A percentile compares a stretch with the other conserved stretches of the same genome.
These are phyloP conservation scores for Bemisia tabaci DNA, from an alignment of 1,140 invertebrate species.

Conservation along the genomic window DNA sequence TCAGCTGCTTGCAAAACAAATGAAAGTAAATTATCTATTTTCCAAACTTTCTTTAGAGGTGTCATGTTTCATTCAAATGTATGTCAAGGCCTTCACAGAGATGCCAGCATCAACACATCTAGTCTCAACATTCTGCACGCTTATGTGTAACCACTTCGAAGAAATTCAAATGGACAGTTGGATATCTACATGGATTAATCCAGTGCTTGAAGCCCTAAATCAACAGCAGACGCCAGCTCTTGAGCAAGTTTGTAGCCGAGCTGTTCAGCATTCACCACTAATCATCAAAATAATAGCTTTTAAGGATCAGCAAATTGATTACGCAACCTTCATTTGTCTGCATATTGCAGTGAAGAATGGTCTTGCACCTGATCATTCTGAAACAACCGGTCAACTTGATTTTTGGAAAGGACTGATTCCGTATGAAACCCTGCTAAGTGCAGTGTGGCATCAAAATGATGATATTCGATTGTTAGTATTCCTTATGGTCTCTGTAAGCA, in stretches of 20 bases:
- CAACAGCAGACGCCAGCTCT: neutral
- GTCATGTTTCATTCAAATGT: neutral
- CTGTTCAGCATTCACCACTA: neutral
- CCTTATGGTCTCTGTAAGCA: constrained; percentile 7
- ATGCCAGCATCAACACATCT: neutral
- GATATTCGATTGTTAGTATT: constrained; percentile 3
- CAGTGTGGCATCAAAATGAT: neutral
- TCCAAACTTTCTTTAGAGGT: neutral
- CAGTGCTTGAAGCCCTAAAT: neutral
- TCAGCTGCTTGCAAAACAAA: neutral
- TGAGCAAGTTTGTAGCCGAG: neutral
- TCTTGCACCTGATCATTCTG: no score
- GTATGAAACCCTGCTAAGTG: no score
- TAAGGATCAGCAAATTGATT: neutral
- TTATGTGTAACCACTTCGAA: neutral
- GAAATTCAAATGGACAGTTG: neutral
- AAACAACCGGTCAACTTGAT: no score
- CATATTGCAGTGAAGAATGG: no score
- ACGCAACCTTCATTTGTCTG: no score
- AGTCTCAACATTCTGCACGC: neutral
- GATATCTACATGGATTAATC: neutral
- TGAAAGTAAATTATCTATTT: neutral
- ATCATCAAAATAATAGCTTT: neutral
- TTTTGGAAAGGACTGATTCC: no score
- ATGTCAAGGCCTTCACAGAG: neutral